phyloP scores from a whole-genome alignment of 2,797 vertebrate genomes.

The Yasuhikotakia modesta region DNA sequence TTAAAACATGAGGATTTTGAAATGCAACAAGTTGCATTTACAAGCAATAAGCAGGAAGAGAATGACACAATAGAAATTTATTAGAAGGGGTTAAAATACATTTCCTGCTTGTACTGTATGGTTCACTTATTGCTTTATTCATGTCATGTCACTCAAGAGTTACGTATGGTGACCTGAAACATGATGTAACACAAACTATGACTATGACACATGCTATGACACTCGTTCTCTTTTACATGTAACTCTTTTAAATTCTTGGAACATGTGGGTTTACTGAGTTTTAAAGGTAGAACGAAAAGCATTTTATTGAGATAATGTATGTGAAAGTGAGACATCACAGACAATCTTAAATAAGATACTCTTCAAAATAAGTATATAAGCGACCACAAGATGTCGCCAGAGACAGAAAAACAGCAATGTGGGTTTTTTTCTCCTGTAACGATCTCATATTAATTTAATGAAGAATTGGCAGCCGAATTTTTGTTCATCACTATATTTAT shows the following conservation, averaged over 20 bases:
- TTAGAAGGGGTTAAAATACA: not conserved
- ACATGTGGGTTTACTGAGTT: too few species aligned
- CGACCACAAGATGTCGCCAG: conserved; percentile 31
- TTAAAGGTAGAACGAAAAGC: too few species aligned
- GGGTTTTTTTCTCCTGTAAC: not conserved
- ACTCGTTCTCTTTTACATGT: not conserved
- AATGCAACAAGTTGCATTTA: not conserved
- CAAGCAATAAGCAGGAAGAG: conserved; percentile 23
- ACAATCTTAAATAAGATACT: too few species aligned
- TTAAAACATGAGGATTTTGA: not conserved
- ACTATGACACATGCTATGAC: too few species aligned
- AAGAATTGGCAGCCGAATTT: too few species aligned
- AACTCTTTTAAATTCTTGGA: too few species aligned
- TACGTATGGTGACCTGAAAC: not conserved
- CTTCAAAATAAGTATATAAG: too few species aligned
- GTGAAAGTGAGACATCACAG: too few species aligned
- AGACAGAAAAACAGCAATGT: not conserved
- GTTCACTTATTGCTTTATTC: not conserved
- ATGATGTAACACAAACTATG: not conserved
- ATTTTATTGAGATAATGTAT: too few species aligned
- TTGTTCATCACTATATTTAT: not conserved
- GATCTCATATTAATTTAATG: too few species aligned
- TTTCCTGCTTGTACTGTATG: not conserved
- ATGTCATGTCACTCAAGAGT: not conserved
- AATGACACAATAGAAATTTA: not conserved